These are phyloP conservation scores for Endotricha flammealis DNA, from an alignment of 2,888 invertebrate genomes.

Conservation along the genomic window DNA sequence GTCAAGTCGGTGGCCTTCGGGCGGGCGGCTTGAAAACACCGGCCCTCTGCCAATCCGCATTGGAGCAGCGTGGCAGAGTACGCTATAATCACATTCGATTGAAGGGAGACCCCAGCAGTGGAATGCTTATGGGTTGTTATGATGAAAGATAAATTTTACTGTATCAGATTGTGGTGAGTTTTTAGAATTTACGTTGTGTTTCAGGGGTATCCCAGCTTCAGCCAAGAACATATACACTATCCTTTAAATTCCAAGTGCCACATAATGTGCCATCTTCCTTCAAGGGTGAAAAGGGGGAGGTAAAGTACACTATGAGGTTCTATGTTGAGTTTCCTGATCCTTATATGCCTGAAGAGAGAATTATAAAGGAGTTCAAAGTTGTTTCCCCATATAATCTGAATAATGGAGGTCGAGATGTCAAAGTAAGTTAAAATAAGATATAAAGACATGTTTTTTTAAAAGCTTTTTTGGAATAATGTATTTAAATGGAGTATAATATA, in stretches of 20 bases:
- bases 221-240: conserved; percentile 35
- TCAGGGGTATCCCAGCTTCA: conserved; percentile 33
- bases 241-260: conserved; percentile 49
- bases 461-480: too few relatives aligned
- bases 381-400: conserved; percentile 51
- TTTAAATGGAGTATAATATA: too few relatives aligned
- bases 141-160: too few relatives aligned
- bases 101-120: too few relatives aligned
- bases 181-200: conserved; percentile 12
- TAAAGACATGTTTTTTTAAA: too few relatives aligned
- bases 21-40: not conserved
- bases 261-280: conserved; percentile 44
- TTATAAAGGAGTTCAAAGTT: conserved; percentile 37
- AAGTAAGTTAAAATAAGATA: conserved; percentile 27
- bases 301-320: conserved; percentile 37
- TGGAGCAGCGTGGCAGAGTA: too few relatives aligned
- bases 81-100: too few relatives aligned
- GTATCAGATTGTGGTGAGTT: not conserved
- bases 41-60: too few relatives aligned
- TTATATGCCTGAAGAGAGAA: conserved; percentile 21
- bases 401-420: conserved; percentile 30
- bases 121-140: too few relatives aligned
- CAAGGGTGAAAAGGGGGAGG: conserved; percentile 33
- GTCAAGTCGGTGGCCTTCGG: not conserved
- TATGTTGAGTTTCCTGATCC: conserved; percentile 31